Base-by-base conservation (phyloP, 2,797 vertebrate genomes). In the Tauraco hartlaubi region DNA sequence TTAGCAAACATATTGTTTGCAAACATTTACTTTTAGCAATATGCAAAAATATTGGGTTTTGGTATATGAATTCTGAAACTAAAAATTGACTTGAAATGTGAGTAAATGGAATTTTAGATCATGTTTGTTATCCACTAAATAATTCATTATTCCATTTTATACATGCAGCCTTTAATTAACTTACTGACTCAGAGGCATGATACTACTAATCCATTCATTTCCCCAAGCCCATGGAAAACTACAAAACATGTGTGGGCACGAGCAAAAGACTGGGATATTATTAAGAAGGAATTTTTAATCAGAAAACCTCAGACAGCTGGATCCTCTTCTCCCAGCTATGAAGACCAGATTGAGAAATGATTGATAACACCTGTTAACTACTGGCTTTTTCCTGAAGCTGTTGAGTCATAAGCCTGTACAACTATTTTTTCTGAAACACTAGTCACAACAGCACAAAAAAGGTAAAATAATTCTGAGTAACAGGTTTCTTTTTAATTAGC, bases 111-210 rank as follows among this genome's bases (percentile, higher is more conserved):
- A 98, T 98, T 98, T 97, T 97, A 97, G 96, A 98, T 97, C 84
- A 88, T 98, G 96, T 98, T 98, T 98, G 96, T 97, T 94, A 98
- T 97, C 97, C 88, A 49, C 92, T 98, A 97, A 98, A 98, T 98
- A 98, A 98, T 98, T 98, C 96, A 98, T 96, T 95, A 88, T 94
- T 96, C 90, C 59, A 95, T 97, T 98, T 98, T 97, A 97, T 94
- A 96, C 90, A 94, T 92, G 92, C 90, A 96, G 62, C 78, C 95
- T 98, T 99, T 99, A 99, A 99, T 99, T 99, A 99, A 98, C 98
- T 98, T 98, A 98, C 97, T 98, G 98, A 99, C 97, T 98, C 90
- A 96, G 95, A 98, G 94, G 58, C 96, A 97, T 97, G 96, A 98
- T 97, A 97, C 92, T 96, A 96, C 92, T 97, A 98, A 98, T 98